These are phyloP conservation scores for Sardinella longiceps DNA, from an alignment of 2,797 vertebrate genomes.

Conservation along the genomic window DNA sequence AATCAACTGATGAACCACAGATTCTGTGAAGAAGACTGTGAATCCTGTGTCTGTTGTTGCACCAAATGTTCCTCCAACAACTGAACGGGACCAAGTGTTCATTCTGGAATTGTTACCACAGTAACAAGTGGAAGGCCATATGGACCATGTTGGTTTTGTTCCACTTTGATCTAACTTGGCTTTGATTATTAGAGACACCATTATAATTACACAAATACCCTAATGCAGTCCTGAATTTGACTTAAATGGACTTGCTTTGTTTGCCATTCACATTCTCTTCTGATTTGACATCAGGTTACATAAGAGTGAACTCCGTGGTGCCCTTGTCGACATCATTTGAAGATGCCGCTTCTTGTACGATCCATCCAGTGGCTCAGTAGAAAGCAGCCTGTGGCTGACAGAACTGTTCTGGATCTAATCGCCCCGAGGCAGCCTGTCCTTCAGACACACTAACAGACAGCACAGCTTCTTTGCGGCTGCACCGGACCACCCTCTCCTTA, in stretches of 20 bases:
- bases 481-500: background rate
- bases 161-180: background rate
- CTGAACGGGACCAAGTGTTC: background rate
- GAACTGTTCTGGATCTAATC: conserved; percentile 22
- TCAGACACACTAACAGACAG: background rate
- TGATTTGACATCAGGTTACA: background rate
- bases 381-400: conserved; percentile 23
- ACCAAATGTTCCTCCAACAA: too few species aligned
- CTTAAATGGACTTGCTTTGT: background rate
- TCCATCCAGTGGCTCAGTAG: background rate
- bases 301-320: background rate
- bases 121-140: background rate
- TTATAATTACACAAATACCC: background rate
- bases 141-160: background rate
- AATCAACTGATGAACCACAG: background rate
- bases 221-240: too few species aligned
- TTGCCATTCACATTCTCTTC: background rate
- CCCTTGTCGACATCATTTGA: background rate
- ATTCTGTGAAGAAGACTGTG: too few species aligned
- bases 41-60: too few species aligned
- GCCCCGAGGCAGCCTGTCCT: background rate
- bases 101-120: background rate
- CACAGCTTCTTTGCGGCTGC: background rate
- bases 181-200: background rate
- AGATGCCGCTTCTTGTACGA: background rate